Conservation (phyloP, 1,140 invertebrate genomes). For the Ctenoplectra terminalis region DNA sequence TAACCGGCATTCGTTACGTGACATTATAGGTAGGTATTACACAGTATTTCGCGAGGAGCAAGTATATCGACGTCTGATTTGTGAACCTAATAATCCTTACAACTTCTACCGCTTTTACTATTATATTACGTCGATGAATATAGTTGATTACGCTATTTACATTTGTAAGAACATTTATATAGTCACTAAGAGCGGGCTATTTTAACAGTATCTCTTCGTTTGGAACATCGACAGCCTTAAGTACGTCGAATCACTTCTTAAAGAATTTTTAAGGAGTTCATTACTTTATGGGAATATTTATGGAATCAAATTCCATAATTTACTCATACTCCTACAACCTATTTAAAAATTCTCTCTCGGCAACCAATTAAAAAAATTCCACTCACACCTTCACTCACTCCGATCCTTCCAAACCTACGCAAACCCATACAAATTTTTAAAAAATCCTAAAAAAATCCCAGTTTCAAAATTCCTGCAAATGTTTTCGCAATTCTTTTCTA, state of each 20-base stretch:
- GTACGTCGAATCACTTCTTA: background rate
- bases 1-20: constrained; percentile 1
- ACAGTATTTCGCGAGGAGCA: background rate
- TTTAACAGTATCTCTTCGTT: background rate
- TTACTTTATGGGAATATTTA: background rate
- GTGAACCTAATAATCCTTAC: constrained; percentile 31
- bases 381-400: too few relatives aligned
- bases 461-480: too few relatives aligned
- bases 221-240: background rate
- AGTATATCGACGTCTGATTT: constrained; percentile 22
- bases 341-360: too few relatives aligned
- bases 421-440: too few relatives aligned
- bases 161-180: constrained; percentile 12
- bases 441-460: too few relatives aligned
- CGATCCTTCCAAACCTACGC: too few relatives aligned
- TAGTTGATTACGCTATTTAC: constrained; percentile 16
- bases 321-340: too few relatives aligned
- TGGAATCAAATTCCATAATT: too few relatives aligned
- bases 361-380: too few relatives aligned
- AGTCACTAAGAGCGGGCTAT: background rate
- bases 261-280: too few relatives aligned
- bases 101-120: constrained; percentile 2
- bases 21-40: background rate
- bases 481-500: too few relatives aligned
- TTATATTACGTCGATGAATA: constrained; percentile 23